Evolutionary conservation across 1,140 invertebrate species (phyloP), one percentile per base, ranked within the genome.

Genomic region (Andricus grossulariae): DNA sequence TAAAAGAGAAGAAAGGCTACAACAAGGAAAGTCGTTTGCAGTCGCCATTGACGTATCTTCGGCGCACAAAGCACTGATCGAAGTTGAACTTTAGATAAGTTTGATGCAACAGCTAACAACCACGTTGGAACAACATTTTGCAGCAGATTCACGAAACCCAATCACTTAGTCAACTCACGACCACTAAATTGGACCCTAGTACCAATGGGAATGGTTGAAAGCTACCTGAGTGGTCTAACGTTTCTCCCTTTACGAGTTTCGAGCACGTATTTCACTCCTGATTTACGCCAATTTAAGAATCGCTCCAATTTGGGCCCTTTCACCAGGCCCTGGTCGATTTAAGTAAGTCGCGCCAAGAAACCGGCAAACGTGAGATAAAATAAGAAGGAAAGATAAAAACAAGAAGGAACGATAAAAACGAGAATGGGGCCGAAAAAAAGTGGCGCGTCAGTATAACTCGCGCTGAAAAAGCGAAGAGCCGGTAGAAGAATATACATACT

Each of bases 81-180:
- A 18, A 54, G 52, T 57, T 57, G 18, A 57, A 57, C 55, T 57
- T 57, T 19, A 3, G 55, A 57, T 57, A 10, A 57, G 19, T 57
- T 57, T 57, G 55, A 21, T 25, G 55, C 55, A 57, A 21, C 55
- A 25, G 32, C 57, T 32, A 32, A 60, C 32, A 60, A 39, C 32
- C 16, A 32, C 57, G 2, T 60, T 60, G 21, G 21, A 32, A 21
- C 57, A 15, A 60, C 25, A 60, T 21, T 21, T 60, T 60, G 12
- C 21, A 60, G 16, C 12, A 60, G 32, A 32, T 32, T 60, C 21
- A 25, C 25, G 25, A 60, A 39, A 60, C 57, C 13, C 39, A 60
- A 60, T 60, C 57, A 32, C 19, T 16, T 60, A 60, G 57, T 60
- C 57, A 25, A 60, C 57, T 60, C 57, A 60, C 57, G 57, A 60